phyloP scores from a whole-genome alignment of 1,140 invertebrate genomes.

The Ceratosolen fusciceps region DNA sequence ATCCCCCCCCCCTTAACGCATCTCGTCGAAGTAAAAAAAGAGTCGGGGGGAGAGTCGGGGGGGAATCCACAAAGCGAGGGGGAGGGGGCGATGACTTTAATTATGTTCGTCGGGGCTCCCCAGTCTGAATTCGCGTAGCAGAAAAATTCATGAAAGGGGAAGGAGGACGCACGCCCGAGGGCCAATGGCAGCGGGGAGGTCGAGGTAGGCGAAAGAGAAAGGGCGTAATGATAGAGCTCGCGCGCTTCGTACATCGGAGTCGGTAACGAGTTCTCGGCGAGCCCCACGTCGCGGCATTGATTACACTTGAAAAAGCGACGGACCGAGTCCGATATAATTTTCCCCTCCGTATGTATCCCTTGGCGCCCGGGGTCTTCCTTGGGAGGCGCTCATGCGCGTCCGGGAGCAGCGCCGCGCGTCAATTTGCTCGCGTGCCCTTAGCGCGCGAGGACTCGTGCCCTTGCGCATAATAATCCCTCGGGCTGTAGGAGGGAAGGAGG shows the following conservation, averaged over 20 bases:
- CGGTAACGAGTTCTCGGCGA: background rate
- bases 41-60: background rate
- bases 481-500: too few relatives aligned
- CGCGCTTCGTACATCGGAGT: constrained; percentile 3
- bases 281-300: background rate
- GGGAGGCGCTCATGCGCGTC: background rate
- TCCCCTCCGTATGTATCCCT: background rate
- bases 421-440: background rate
- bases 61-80: background rate
- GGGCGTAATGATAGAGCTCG: constrained; percentile 2
- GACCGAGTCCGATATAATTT: background rate
- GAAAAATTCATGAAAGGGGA: constrained; percentile 15
- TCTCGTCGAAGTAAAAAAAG: background rate
- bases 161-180: background rate
- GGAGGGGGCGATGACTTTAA: constrained; percentile 5
- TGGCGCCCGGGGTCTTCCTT: background rate
- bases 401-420: background rate
- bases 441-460: background rate
- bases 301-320: constrained; percentile 6
- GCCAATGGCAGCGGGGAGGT: background rate
- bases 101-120: constrained; percentile 27
- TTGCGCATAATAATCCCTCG: too few relatives aligned
- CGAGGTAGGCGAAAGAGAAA: background rate
- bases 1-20: background rate
- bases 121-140: constrained; percentile 8